phyloP scores from a whole-genome alignment of 2,888 invertebrate genomes.

The Altica lythri region DNA sequence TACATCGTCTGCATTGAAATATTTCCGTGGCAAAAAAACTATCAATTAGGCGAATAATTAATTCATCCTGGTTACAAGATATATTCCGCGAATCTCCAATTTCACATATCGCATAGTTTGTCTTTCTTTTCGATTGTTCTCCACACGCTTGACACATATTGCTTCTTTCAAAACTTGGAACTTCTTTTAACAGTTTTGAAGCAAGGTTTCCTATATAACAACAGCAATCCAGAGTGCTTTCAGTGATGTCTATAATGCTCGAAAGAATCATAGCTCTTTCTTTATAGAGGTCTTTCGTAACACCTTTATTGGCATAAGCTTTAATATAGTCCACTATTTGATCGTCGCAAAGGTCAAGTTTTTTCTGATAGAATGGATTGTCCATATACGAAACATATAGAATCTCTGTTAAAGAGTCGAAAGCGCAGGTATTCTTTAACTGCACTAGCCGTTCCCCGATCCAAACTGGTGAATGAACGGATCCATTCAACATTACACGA shows the following conservation, averaged over 20 bases:
- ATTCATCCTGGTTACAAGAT: too few species aligned
- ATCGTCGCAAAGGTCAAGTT: not conserved
- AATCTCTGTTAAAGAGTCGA: not conserved
- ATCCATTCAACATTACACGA: not conserved
- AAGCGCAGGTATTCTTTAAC: not conserved
- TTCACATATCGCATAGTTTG: not conserved
- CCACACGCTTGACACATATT: not conserved
- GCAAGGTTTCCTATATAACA: not conserved
- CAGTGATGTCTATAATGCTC: not conserved
- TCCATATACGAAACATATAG: not conserved
- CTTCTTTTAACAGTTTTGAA: not conserved
- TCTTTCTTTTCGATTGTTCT: not conserved
- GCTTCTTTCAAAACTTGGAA: not conserved
- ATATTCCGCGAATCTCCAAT: not conserved
- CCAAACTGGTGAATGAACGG: not conserved
- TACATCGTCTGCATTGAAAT: not conserved
- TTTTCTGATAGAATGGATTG: not conserved
- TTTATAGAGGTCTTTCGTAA: not conserved
- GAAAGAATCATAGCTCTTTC: not conserved
- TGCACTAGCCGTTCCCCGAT: not conserved
- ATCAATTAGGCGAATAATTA: too few species aligned
- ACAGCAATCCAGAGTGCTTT: not conserved
- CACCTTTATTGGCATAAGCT: not conserved
- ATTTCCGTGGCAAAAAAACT: not conserved
- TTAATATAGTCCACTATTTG: not conserved